Conservation (phyloP, 2,113 vertebrate species). For the Microcebus tavaratra region DNA sequence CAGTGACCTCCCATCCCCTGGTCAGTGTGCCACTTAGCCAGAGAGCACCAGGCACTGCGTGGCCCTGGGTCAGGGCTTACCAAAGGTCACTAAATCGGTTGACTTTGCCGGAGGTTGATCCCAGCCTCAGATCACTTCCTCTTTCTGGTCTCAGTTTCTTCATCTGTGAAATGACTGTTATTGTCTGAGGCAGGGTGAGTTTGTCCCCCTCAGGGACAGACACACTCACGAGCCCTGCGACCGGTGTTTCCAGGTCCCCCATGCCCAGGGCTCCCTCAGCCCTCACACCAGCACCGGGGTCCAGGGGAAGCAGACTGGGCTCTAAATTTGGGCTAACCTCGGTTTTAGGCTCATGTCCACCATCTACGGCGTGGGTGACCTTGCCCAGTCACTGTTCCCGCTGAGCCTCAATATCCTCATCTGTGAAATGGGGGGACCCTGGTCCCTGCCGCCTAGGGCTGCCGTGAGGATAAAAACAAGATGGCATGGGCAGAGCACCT, state of each 20-base stretch:
- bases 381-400: background rate
- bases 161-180: constrained; percentile 16
- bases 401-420: background rate
- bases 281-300: background rate
- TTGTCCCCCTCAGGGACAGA: background rate
- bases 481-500: background rate
- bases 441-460: background rate
- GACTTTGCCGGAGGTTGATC: background rate
- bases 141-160: constrained; percentile 44
- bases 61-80: background rate
- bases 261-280: background rate
- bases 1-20: background rate
- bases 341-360: background rate
- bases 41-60: background rate
- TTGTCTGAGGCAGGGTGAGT: background rate
- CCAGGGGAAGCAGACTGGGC: background rate
- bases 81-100: background rate
- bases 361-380: background rate
- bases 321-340: background rate
- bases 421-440: constrained; percentile 20
- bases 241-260: background rate
- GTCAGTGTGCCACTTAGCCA: background rate
- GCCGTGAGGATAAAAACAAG: background rate
- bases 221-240: too few relatives aligned
- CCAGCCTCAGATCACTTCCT: background rate